These are phyloP conservation scores for Melanchra persicariae DNA, from an alignment of 2,888 invertebrate species.

Conservation along the genomic window DNA sequence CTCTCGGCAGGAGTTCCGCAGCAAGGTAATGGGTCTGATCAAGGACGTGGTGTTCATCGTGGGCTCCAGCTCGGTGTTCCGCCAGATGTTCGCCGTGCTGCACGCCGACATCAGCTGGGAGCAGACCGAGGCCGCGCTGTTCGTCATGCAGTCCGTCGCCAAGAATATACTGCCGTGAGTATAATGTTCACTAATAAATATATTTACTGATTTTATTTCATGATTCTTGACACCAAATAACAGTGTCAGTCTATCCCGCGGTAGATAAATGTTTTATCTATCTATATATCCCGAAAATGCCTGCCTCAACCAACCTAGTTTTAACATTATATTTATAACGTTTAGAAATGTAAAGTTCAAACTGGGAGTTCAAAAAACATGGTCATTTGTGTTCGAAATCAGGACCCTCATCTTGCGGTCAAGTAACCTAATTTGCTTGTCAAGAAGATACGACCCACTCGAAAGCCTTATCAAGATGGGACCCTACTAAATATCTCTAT, in stretches of 20 bases:
- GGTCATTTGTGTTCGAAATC: too few species aligned
- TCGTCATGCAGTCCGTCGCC: slow-evolving; percentile 98
- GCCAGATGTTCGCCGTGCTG: slow-evolving; percentile 96
- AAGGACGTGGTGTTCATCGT: slow-evolving; percentile 99
- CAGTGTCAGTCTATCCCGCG: too few species aligned
- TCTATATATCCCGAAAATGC: too few species aligned
- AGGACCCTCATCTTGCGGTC: too few species aligned
- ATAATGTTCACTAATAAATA: too few species aligned
- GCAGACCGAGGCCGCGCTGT: slow-evolving; percentile 97
- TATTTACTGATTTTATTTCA: too few species aligned
- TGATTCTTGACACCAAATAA: too few species aligned
- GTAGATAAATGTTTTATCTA: too few species aligned
- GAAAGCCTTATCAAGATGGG: not conserved
- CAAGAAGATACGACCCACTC: not conserved
- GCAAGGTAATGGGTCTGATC: slow-evolving; percentile 97
- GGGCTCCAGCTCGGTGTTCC: slow-evolving; percentile 97
- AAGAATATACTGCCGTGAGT: slow-evolving; percentile 98
- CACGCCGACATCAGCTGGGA: slow-evolving; percentile 96
- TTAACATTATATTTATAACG: too few species aligned
- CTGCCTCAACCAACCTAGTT: too few species aligned
- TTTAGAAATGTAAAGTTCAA: too few species aligned
- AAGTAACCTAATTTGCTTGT: not conserved
- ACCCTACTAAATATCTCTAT: not conserved
- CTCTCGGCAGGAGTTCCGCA: slow-evolving; percentile 92
- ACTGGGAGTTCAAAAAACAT: too few species aligned